A percentile compares a stretch with the other conserved stretches of the same genome.
phyloP scores from a whole-genome alignment of 2,113 vertebrate genomes.

The Leptobrachium ailaonicum region DNA sequence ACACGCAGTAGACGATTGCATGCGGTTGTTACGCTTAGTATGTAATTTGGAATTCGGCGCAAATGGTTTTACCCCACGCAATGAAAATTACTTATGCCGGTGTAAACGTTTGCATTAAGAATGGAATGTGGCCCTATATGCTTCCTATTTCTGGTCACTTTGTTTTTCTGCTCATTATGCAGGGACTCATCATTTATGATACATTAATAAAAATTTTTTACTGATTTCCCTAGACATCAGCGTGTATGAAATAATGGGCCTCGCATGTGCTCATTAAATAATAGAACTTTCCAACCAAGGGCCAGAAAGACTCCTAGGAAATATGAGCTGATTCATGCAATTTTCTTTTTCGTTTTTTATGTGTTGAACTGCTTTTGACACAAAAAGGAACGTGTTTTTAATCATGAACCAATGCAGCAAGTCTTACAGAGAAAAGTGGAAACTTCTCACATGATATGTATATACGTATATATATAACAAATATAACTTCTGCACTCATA shows the following conservation, averaged over 20 bases:
- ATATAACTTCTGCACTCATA: too few species aligned
- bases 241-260: constrained; percentile 18
- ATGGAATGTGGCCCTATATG: too few species aligned
- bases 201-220: not conserved
- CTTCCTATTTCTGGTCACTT: too few species aligned
- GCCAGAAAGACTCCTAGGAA: not conserved
- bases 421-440: not conserved
- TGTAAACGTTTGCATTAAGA: too few species aligned
- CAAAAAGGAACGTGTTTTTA: constrained; percentile 5
- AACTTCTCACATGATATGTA: too few species aligned
- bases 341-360: not conserved
- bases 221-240: not conserved
- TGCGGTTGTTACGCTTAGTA: too few species aligned
- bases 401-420: constrained; percentile 1
- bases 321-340: not conserved
- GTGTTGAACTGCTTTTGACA: constrained; percentile 17
- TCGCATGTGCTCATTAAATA: constrained; percentile 36
- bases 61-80: too few species aligned
- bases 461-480: too few species aligned
- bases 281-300: not conserved
- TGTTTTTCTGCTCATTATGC: constrained; percentile 2
- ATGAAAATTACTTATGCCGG: too few species aligned
- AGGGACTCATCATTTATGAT: constrained; percentile 30
- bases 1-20: too few species aligned
- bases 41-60: too few species aligned